Evolutionary conservation across 2,113 vertebrate genomes (phyloP).

Genomic region (Herpetotheres cachinnans): DNA sequence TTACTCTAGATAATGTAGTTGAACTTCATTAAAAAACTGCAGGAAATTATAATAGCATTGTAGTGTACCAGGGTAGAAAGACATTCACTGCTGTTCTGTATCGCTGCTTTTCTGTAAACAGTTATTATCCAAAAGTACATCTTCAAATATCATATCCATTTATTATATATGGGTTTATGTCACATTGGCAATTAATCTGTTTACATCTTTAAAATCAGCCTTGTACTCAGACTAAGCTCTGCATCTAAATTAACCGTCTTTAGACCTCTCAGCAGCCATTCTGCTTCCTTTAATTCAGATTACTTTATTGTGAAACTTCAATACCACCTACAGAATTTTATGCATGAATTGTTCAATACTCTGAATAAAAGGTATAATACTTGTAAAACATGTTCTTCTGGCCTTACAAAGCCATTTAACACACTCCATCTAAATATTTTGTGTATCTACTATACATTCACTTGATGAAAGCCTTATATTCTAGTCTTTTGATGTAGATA

Average conservation of each 20-base stretch:
- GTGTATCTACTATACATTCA: background rate
- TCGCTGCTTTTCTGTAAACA: background rate
- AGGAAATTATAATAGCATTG: background rate
- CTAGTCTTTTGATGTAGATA: background rate
- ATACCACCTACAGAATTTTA: background rate
- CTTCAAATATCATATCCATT: background rate
- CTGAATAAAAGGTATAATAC: background rate
- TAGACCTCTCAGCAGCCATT: background rate
- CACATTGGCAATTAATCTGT: background rate
- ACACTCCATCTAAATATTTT: background rate
- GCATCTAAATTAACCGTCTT: background rate
- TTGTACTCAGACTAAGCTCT: background rate
- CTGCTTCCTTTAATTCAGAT: background rate
- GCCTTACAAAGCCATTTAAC: background rate
- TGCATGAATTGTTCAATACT: background rate
- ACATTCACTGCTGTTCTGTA: background rate
- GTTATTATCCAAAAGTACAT: background rate
- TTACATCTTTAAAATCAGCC: background rate
- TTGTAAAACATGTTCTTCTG: background rate
- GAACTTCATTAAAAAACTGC: conserved; percentile 13
- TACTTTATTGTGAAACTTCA: background rate
- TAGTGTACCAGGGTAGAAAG: background rate
- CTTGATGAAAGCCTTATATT: background rate
- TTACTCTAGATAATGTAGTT: background rate
- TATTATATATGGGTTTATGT: background rate